Evolutionary conservation across 2,888 invertebrate genomes (phyloP).

Genomic region (Amiota minor): DNA sequence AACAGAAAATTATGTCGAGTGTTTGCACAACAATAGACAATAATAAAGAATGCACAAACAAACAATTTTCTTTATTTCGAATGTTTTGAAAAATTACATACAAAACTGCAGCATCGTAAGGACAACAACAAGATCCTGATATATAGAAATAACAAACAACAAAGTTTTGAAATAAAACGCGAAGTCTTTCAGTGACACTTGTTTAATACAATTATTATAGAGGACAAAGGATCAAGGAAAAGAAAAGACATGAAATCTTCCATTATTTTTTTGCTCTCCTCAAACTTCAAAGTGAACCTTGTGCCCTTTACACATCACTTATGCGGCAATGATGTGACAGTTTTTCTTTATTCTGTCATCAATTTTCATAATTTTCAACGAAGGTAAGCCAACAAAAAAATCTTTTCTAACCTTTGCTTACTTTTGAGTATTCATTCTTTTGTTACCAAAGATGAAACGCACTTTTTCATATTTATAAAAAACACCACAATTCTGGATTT

Average conservation of each 20-base stretch:
- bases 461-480: constrained; percentile 49
- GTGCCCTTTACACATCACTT: constrained; percentile 36
- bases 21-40: constrained; percentile 38
- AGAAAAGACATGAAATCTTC: background rate
- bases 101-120: constrained; percentile 30
- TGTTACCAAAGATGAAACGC: constrained; percentile 61
- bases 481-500: constrained; percentile 27
- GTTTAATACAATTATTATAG: constrained; percentile 11
- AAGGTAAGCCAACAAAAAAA: constrained; percentile 13
- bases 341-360: constrained; percentile 44
- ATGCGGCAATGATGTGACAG: constrained; percentile 60
- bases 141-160: background rate
- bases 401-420: constrained; percentile 49
- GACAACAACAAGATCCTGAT: background rate
- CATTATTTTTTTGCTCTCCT: background rate
- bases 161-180: constrained; percentile 39
- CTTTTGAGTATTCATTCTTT: constrained; percentile 38
- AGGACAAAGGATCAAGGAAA: background rate
- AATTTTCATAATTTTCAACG: constrained; percentile 51
- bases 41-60: constrained; percentile 35
- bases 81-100: constrained; percentile 23
- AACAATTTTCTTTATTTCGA: constrained; percentile 13
- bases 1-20: constrained; percentile 60
- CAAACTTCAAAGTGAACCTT: constrained; percentile 61
- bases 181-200: constrained; percentile 32